Evolutionary conservation across 2,797 vertebrate genomes (phyloP).

Genomic region (Microtus agrestis): DNA sequence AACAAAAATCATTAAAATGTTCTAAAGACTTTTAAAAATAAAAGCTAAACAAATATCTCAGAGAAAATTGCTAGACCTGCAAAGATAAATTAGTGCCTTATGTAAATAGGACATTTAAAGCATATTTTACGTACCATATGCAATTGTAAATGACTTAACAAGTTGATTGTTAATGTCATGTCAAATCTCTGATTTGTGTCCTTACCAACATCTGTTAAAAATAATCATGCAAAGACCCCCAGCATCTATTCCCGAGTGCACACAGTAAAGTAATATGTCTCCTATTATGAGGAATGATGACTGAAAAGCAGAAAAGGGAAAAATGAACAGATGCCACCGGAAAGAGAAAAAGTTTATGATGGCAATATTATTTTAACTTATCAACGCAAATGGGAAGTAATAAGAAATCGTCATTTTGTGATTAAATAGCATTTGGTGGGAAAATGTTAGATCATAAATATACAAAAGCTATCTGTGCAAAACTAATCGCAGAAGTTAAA

Average conservation of each 20-base stretch:
- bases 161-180: not conserved
- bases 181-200: conserved; percentile 5
- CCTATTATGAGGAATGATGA: not conserved
- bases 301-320: not conserved
- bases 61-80: not conserved
- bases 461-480: not conserved
- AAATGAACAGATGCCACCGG: not conserved
- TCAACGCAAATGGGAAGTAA: not conserved
- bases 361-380: conserved; percentile 21
- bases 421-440: not conserved
- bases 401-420: not conserved
- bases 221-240: not conserved
- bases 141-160: not conserved
- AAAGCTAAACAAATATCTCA: not conserved
- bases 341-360: not conserved
- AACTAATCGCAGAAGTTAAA: not conserved
- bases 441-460: not conserved
- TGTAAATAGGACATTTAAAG: not conserved
- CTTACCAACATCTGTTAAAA: conserved; percentile 22
- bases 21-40: not conserved
- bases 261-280: not conserved
- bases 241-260: not conserved
- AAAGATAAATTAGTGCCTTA: not conserved
- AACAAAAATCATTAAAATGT: not conserved
- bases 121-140: not conserved